Evolutionary conservation across 2,113 vertebrate species (phyloP), one percentile per base, ranked within the genome.

Genomic region (Rhea americana): DNA sequence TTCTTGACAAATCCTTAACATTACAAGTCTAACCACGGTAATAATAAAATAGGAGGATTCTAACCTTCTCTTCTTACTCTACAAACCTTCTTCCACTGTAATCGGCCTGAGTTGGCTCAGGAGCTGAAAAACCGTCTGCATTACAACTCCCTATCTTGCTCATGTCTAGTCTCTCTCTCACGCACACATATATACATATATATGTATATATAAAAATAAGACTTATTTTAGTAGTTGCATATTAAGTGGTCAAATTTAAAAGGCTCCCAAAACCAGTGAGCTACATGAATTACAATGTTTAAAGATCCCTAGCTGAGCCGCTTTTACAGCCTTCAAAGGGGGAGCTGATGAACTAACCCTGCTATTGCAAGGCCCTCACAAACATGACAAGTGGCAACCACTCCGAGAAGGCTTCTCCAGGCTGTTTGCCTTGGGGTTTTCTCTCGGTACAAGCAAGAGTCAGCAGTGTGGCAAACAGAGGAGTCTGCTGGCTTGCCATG

Each of bases 41-140:
- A 75, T 93, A 94, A 94, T 77, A 96, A 97, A 96, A 91, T 82
- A 87, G 83, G 67, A 94, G 77, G 70, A 92, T 86, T 94, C 86
- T 91, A 95, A 92, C 88, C 88, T 94, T 93, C 91, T 94, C 88
- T 50, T 88, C 89, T 96, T 94, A 93, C 85, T 93, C 86, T 88
- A 78, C 81, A 96, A 91, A 95, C 72, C 77, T 87, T 92, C 81
- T 61, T 89, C 81, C 62, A 72, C 70, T 63, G 51, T 91, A 93
- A 95, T 91, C 63, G 30, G 80, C 76, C 92, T 66, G 80, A 89
- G 45, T 30, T 87, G 94, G 89, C 93, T 93, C 67, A 2, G 3
- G 92, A 95, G 80, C 7, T 68, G 65, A 95, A 90, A 95, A 95
- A 92, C 75, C 93, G 91, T 93, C 86, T 87, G 51, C 56, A 1